Conservation (phyloP, 2,113 vertebrate species). For the Jacana jacana region DNA sequence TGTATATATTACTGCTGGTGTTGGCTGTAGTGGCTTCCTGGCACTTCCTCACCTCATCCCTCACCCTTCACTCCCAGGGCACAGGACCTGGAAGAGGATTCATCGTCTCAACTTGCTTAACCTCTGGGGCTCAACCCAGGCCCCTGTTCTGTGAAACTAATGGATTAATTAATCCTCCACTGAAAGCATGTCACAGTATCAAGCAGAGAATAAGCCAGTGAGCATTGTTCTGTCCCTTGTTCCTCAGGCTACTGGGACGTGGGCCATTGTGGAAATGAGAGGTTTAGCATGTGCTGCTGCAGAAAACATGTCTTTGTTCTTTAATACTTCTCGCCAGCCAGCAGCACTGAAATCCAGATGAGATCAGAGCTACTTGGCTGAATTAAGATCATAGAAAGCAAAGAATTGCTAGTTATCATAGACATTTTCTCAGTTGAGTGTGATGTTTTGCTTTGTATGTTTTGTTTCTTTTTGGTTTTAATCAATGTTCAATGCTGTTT, state of each 20-base stretch:
- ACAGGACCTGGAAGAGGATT: background rate
- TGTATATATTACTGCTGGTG: background rate
- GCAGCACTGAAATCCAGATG: background rate
- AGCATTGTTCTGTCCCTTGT: background rate
- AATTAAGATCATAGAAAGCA: background rate
- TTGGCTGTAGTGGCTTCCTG: background rate
- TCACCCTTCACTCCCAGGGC: rapidly evolving
- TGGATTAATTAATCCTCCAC: background rate
- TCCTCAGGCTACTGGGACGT: background rate
- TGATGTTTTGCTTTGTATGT: background rate
- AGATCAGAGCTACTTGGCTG: background rate
- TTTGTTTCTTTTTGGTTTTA: background rate
- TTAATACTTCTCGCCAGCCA: background rate
- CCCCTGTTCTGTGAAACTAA: background rate
- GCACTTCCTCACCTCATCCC: background rate
- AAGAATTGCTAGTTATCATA: background rate
- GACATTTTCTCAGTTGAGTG: background rate
- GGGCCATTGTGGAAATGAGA: background rate
- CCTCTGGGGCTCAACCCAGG: background rate
- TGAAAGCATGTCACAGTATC: background rate
- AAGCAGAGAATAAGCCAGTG: background rate
- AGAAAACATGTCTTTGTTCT: background rate
- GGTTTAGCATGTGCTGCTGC: background rate
- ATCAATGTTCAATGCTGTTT: background rate
- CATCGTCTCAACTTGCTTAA: background rate